Percentiles rank a stretch among this genome's conserved stretches.
Evolutionary conservation across 2,797 vertebrate genomes (phyloP).

Genomic region (Micropoecilia bifurca): DNA sequence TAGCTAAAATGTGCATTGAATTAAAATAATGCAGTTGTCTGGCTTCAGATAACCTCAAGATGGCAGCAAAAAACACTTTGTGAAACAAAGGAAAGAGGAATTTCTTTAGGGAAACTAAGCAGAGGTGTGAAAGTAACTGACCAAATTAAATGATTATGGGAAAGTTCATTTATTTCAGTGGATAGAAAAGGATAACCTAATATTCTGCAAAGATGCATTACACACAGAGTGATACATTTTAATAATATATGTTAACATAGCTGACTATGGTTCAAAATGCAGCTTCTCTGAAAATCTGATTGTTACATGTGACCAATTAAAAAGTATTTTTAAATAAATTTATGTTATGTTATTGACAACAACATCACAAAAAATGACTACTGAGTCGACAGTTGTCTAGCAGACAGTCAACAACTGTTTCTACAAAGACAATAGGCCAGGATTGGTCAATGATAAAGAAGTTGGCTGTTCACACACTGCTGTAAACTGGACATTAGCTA

Average conservation of each 20-base stretch:
- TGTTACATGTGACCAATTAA: background rate
- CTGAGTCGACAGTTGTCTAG: background rate
- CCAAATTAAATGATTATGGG: background rate
- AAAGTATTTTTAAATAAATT: background rate
- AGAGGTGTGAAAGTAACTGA: background rate
- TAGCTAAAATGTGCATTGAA: background rate
- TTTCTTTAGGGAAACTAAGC: background rate
- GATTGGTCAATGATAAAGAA: background rate
- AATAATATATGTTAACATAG: background rate
- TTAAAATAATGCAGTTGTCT: background rate
- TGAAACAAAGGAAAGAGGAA: background rate
- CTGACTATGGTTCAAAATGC: background rate
- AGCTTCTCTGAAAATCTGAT: background rate
- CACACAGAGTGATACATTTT: background rate
- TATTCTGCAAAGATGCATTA: background rate
- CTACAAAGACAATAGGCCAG: background rate
- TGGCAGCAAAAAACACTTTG: slow-evolving; percentile 50
- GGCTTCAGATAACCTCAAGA: slow-evolving; percentile 43
- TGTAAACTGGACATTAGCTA: background rate
- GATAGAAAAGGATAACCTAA: background rate
- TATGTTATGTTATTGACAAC: background rate
- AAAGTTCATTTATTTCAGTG: background rate
- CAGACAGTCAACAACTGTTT: background rate
- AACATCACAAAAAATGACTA: background rate
- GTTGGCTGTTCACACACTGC: background rate